Percentiles rank a stretch among this genome's conserved stretches.
Evolutionary conservation across 2,113 vertebrate genomes (phyloP).

Genomic region (Phalacrocorax brasilianus): DNA sequence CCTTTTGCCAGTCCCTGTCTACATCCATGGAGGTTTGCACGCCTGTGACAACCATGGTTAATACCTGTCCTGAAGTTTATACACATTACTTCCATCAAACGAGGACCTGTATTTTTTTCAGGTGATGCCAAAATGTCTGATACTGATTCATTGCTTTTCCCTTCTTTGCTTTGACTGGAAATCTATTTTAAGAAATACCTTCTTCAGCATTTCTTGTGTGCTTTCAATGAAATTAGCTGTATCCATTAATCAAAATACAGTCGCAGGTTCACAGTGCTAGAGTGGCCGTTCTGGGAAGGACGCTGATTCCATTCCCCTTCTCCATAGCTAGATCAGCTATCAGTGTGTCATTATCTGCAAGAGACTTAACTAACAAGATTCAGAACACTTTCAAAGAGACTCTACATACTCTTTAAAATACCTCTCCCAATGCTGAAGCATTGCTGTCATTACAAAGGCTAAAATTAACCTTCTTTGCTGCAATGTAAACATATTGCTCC

Average conservation of each 20-base stretch:
- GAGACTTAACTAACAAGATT: not conserved
- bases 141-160: not conserved
- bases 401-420: not conserved
- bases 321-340: not conserved
- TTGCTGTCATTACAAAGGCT: not conserved
- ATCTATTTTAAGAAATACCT: not conserved
- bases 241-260: slow-evolving; percentile 1
- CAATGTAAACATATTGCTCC: not conserved
- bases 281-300: not conserved
- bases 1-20: not conserved
- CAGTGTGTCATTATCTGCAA: not conserved
- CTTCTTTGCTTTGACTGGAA: not conserved
- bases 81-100: not conserved
- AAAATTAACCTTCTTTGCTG: not conserved
- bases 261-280: not conserved
- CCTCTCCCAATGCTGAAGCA: not conserved
- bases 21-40: not conserved
- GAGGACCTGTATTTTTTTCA: not conserved
- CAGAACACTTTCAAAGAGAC: not conserved
- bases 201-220: not conserved
- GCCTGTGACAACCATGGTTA: not conserved
- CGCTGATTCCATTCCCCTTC: not conserved
- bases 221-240: not conserved
- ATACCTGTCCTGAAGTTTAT: not conserved
- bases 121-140: not conserved